Conservation (phyloP, 2,888 invertebrate genomes). For the Adelphocoris suturalis region DNA sequence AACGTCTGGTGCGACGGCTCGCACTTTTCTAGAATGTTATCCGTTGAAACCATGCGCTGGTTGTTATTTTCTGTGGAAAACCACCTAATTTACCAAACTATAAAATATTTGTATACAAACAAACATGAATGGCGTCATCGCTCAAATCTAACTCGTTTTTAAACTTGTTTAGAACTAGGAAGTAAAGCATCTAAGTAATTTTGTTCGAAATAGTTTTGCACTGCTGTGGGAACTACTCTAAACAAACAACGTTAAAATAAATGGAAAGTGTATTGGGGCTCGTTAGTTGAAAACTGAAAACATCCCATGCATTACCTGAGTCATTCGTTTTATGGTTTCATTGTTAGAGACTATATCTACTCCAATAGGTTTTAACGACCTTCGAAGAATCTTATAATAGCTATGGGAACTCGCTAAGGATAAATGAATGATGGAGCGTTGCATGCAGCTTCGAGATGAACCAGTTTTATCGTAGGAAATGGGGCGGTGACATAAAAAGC, state of each 20-base stretch:
- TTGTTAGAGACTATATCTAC: neutral
- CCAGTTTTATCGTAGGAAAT: constrained; percentile 25
- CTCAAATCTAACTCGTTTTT: no score
- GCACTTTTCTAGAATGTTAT: no score
- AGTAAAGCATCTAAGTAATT: no score
- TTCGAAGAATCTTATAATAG: neutral
- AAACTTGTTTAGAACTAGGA: no score
- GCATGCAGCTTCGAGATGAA: neutral
- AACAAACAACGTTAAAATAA: neutral
- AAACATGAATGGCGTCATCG: no score
- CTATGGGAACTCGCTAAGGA: neutral
- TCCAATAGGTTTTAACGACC: neutral
- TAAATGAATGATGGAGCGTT: constrained; percentile 2
- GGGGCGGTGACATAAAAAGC: neutral
- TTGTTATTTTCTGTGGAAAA: no score
- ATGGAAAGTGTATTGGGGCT: neutral
- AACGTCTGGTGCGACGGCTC: no score
- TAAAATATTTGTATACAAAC: no score
- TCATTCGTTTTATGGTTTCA: neutral
- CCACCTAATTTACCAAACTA: no score
- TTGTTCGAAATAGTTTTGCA: no score
- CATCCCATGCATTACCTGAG: neutral
- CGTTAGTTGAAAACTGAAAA: neutral
- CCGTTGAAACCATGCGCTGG: no score
- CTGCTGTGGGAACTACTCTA: neutral